These are phyloP conservation scores for Dynastes tityus DNA, from an alignment of 2,888 invertebrate genomes.

Conservation along the genomic window DNA sequence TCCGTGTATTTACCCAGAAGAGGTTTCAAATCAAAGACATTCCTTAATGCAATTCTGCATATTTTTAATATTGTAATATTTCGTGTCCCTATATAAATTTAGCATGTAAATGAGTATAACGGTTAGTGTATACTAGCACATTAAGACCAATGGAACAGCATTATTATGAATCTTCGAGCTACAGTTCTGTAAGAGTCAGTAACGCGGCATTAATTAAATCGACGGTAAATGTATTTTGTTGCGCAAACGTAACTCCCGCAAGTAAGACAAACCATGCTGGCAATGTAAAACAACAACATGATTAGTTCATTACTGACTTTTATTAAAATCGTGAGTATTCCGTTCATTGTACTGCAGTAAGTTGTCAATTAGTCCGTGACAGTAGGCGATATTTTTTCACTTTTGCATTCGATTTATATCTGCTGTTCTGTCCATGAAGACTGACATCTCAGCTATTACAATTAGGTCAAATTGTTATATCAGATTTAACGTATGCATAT, in stretches of 20 bases:
- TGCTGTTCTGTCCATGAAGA: slow-evolving; percentile 11
- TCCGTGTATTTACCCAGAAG: no score
- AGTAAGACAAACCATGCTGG: slow-evolving; percentile 37
- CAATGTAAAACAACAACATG: slow-evolving; percentile 36
- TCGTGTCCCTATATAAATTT: no score
- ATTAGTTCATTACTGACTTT: slow-evolving; percentile 49
- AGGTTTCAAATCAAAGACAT: no score
- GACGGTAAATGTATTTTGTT: slow-evolving; percentile 34
- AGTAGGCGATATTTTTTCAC: slow-evolving; percentile 43
- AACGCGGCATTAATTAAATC: slow-evolving; percentile 23
- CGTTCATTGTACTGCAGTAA: slow-evolving; percentile 42
- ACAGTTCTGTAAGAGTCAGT: not conserved
- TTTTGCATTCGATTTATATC: slow-evolving; percentile 37
- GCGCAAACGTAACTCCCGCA: slow-evolving; percentile 34
- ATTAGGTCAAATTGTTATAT: slow-evolving; percentile 33
- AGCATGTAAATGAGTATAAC: no score
- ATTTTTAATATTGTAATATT: no score
- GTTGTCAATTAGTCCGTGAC: slow-evolving; percentile 50
- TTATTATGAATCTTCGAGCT: slow-evolving; percentile 19
- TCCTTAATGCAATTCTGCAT: no score
- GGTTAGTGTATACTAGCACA: not conserved
- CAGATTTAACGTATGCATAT: slow-evolving; percentile 6
- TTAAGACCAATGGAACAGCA: not conserved
- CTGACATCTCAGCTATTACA: slow-evolving; percentile 17
- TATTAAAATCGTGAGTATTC: slow-evolving; percentile 49